Percentiles rank a stretch among this genome's conserved stretches.
phyloP scores from a whole-genome alignment of 2,888 invertebrate species.

The Eucera pruinosa region DNA sequence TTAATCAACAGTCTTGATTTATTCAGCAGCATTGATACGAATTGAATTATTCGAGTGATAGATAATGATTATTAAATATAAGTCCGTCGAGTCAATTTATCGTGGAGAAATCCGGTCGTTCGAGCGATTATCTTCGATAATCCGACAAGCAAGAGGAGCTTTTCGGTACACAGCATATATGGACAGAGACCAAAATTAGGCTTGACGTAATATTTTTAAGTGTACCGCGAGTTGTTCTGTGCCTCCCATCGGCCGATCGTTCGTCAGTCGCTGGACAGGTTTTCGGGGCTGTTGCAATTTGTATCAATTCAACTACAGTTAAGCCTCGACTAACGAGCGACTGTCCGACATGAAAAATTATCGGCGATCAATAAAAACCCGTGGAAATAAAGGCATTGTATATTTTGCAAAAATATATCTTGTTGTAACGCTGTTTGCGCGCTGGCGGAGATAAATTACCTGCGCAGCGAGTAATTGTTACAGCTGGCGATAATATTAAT shows the following conservation, averaged over 20 bases:
- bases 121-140: constrained; percentile 20
- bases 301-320: constrained; percentile 59
- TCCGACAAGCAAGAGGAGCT: constrained; percentile 4
- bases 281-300: constrained; percentile 54
- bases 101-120: neutral
- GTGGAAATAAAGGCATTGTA: constrained; percentile 48
- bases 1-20: no score
- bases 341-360: constrained; percentile 57
- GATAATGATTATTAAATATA: no score
- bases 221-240: constrained; percentile 35
- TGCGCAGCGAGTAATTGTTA: constrained; percentile 16
- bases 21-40: no score
- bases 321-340: constrained; percentile 55
- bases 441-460: constrained; percentile 35
- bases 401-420: constrained; percentile 46
- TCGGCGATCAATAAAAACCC: constrained; percentile 50
- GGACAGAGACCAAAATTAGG: constrained; percentile 1
- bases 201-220: constrained; percentile 42
- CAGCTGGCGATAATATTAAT: constrained; percentile 32
- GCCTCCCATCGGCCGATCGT: constrained; percentile 33
- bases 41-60: no score
- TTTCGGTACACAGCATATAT: no score
- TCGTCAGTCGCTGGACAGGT: constrained; percentile 47
- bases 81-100: neutral
- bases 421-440: constrained; percentile 29